These are phyloP conservation scores for Mya arenaria DNA, from an alignment of 1,140 invertebrate genomes.

Conservation along the genomic window DNA sequence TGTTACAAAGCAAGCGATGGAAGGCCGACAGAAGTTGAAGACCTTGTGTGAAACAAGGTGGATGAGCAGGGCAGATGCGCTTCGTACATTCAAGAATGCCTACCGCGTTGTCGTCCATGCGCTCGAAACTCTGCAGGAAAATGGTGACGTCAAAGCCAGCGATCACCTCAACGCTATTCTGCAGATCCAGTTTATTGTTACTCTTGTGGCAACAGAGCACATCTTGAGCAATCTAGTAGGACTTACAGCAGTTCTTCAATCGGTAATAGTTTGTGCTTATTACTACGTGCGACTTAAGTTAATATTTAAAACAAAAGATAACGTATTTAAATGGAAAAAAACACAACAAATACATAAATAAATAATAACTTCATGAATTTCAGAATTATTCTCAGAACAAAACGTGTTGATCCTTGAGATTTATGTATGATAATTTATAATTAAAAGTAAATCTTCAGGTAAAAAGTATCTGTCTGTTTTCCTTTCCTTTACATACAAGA, in stretches of 20 bases:
- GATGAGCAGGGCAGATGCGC: slow-evolving; percentile 18
- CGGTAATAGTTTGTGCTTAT: no score
- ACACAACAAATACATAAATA: no score
- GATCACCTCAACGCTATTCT: slow-evolving; percentile 13
- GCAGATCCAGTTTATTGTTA: neutral
- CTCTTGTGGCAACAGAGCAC: slow-evolving; percentile 1
- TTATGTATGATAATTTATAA: no score
- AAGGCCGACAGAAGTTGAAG: neutral
- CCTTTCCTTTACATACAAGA: no score
- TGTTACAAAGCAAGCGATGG: slow-evolving; percentile 7
- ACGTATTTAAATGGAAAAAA: no score
- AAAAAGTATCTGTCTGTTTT: no score
- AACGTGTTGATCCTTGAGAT: no score
- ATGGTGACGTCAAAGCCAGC: slow-evolving; percentile 6
- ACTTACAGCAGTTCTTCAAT: slow-evolving; percentile 5
- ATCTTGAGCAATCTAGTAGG: neutral
- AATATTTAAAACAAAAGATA: no score
- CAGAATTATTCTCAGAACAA: no score
- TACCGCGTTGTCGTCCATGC: slow-evolving; percentile 11
- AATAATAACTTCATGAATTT: no score
- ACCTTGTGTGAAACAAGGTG: slow-evolving; percentile 33
- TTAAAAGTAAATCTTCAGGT: no score
- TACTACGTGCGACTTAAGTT: no score
- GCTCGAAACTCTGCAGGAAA: slow-evolving; percentile 18
- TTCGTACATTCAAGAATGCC: slow-evolving; percentile 21